Evolutionary conservation across 2,113 vertebrate species (phyloP), one percentile per base, ranked within the genome.

Genomic region (Syngnathus floridae): DNA sequence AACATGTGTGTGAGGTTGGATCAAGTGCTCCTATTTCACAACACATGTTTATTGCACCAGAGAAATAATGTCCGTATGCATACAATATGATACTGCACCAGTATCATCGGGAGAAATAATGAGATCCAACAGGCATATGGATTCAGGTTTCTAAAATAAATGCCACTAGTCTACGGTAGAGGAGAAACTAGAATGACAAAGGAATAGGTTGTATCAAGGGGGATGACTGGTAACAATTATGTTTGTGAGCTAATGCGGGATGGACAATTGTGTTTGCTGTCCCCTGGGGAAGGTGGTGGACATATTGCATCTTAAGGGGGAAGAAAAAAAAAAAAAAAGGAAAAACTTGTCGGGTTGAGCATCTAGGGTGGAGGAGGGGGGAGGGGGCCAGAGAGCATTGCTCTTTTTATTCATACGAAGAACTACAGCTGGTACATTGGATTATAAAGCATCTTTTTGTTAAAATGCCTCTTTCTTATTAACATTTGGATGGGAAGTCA

Each of bases 21-120:
- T 95, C 86, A 90, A 90, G 76, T 88, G 72, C 88, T 94, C 94
- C 92, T 73, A 81, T 93, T 77, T 90, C 96, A 96, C 95, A 98
- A 92, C 96, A 97, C 97, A 99, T 99, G 97, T 99, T 99, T 99
- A 99, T 98, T 95, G 94, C 94, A 95, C 93, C 94, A 96, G 88
- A 90, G 95, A 97, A 89, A 91, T 93, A 98, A 99, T 99, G 97
- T 98, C 95, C 89, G 92, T 97, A 98, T 99, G 96, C 94, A 94
- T 95, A 91, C 84, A 90, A 94, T 94, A 99, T 99, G 97, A 99
- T 99, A 99, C 96, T 98, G 94, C 90, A 82, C 90, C 93, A 98
- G 96, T 99, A 99, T 99, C 97, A 99, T 99, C 90, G 88, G 94
- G 94, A 88, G 85, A 93, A 90, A 94, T 95, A 98, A 99, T 99